A percentile compares a stretch with the other conserved stretches of the same genome.
These are phyloP conservation scores for Muntiacus muntjak DNA, from an alignment of 2,113 vertebrate species.

Conservation along the genomic window DNA sequence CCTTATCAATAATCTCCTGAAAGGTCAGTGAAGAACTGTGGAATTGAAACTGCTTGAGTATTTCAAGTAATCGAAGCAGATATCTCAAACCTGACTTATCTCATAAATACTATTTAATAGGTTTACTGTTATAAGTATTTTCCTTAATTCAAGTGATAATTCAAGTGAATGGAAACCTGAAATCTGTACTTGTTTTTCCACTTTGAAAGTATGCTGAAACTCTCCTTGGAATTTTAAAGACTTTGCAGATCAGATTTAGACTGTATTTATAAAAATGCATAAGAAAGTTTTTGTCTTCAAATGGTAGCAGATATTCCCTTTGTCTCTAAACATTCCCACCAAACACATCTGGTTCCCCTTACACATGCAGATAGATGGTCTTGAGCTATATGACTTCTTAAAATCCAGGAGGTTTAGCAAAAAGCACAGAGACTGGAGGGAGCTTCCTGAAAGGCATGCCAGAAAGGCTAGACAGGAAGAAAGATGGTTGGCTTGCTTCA, in stretches of 20 bases:
- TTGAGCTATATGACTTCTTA: not conserved
- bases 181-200: not conserved
- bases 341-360: not conserved
- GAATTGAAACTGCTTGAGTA: not conserved
- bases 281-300: not conserved
- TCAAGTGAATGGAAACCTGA: not conserved
- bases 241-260: not conserved
- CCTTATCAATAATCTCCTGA: not conserved
- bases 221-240: not conserved
- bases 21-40: not conserved
- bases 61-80: slow-evolving; percentile 26
- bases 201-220: not conserved
- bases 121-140: not conserved
- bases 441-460: not conserved
- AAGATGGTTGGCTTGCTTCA: not conserved
- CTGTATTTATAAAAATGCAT: not conserved
- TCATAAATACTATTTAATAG: not conserved
- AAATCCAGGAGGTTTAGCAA: not conserved
- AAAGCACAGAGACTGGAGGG: not conserved
- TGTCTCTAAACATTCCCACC: not conserved
- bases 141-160: not conserved
- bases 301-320: not conserved
- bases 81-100: not conserved
- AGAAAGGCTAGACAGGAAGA: not conserved
- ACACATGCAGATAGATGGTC: not conserved